Base-by-base conservation (phyloP, 23 tunicate species). In the Ascidia mentula region DNA sequence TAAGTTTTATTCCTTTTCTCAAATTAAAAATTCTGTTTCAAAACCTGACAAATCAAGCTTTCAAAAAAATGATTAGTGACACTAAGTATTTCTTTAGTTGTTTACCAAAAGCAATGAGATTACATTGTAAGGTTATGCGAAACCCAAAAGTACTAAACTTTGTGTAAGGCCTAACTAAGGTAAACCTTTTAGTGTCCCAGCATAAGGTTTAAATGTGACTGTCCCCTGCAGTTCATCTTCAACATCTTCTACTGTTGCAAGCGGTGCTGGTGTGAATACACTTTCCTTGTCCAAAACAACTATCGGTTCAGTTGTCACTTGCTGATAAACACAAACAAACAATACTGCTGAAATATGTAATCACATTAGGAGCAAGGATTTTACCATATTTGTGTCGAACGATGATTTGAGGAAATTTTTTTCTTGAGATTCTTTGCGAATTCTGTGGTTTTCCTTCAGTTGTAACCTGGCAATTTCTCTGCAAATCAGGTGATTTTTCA, bases 351-450 rank as follows among this genome's bases (percentile, higher is more conserved):
- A 6, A 53, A 53, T 53, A 53, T 1, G 24, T 20, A 6, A 53
- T 20, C 15, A 9, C 22, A 53, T 71, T 33, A 71, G 74, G 31
- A 3, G 38, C 7, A 9, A 6, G 18, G 18, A 35, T 24, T 32
- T 38, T 76, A 81, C 86, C 86, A 84, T 69, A 72, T 39, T 79
- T 69, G 34, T 28, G 24, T 86, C 86, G 72, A 91, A 75, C 3
- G 97, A 85, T 0, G 97, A 81, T 8, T 76, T 86, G 0, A 73
- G 36, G 60, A 91, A 91, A 78, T 91, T 91, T 71, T 75, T 86
- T 33, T 86, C 84, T 39, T 76, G 53, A 18, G 92, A 87, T 76
- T 87, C 86, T 40, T 38, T 40, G 9, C 85, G 82, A 59, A 85
- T 74, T 42, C 75, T 65, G 31, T 82, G 88, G 69, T 92, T 92